Evolutionary conservation across 2,113 vertebrate genomes (phyloP).

Genomic region (Carettochelys insculpta): DNA sequence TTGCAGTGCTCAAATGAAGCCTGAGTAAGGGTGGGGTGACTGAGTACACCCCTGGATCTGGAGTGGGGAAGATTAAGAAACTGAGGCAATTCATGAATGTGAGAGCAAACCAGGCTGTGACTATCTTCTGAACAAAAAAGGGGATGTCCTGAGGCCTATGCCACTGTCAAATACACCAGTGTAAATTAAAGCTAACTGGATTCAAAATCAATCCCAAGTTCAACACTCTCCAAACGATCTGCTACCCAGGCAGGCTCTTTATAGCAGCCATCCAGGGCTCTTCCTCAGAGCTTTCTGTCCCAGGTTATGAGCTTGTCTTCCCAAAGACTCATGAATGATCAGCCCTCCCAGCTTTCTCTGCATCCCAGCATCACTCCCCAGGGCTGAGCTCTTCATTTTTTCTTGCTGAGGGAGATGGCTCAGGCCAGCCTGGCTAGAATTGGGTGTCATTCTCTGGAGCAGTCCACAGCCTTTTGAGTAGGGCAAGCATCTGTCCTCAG

Average conservation of each 20-base stretch:
- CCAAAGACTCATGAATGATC: background rate
- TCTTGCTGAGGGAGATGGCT: background rate
- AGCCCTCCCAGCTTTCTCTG: background rate
- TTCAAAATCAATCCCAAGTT: background rate
- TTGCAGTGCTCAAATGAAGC: background rate
- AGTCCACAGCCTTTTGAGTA: too few relatives aligned
- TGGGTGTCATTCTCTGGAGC: too few relatives aligned
- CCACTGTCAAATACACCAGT: background rate
- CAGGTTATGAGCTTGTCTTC: too few relatives aligned
- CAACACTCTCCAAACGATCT: background rate
- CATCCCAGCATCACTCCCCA: background rate
- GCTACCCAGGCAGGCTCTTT: background rate
- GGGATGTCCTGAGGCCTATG: background rate
- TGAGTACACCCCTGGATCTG: background rate
- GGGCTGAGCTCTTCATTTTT: background rate
- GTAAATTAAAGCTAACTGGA: background rate
- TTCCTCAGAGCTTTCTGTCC: background rate
- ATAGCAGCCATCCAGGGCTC: too few relatives aligned
- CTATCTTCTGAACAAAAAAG: background rate
- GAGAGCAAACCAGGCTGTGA: background rate
- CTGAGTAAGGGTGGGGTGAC: background rate
- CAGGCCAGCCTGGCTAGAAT: background rate
- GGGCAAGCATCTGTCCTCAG: background rate
- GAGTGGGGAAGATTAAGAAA: constrained; percentile 18
- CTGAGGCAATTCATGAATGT: background rate